phyloP scores from a whole-genome alignment of 2,888 invertebrate genomes.

The Eumacrocentrus americanus region DNA sequence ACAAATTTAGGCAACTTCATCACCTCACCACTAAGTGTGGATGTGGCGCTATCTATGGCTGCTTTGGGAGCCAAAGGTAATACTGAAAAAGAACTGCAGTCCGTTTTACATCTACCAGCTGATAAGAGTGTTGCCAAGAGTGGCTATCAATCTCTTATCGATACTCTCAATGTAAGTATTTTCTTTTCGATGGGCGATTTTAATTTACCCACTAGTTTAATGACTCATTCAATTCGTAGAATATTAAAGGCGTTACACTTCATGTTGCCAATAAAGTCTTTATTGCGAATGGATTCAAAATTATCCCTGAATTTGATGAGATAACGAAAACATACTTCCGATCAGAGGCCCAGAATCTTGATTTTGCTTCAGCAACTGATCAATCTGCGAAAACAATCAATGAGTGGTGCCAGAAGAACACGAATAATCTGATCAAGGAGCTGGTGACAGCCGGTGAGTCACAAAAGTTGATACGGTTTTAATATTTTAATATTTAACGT shows the following conservation, averaged over 20 bases:
- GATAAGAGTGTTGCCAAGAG: conserved; percentile 8
- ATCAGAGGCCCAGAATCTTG: conserved; percentile 67
- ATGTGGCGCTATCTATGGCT: conserved; percentile 39
- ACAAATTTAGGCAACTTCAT: conserved; percentile 31
- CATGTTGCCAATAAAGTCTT: conserved; percentile 77
- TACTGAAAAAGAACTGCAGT: conserved; percentile 22
- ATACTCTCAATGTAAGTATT: conserved; percentile 24
- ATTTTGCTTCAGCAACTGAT: conserved; percentile 65
- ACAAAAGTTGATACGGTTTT: too few species aligned
- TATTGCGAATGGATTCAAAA: conserved; percentile 63
- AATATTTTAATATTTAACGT: conserved; percentile 7
- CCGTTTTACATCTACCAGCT: conserved; percentile 12
- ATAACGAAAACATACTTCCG: conserved; percentile 68
- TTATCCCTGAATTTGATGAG: conserved; percentile 64
- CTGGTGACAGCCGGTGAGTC: conserved; percentile 66
- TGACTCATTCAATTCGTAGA: conserved; percentile 26
- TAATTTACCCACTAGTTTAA: not conserved
- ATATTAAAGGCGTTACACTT: conserved; percentile 64
- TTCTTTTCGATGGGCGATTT: too few species aligned
- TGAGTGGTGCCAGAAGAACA: conserved; percentile 77
- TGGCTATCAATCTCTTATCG: conserved; percentile 26
- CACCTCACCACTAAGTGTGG: conserved; percentile 42
- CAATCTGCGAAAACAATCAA: conserved; percentile 70
- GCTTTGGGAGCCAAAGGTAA: conserved; percentile 25
- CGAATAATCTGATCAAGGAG: conserved; percentile 80